These are phyloP conservation scores for Semibalanus balanoides DNA, from an alignment of 1,140 invertebrate genomes.

Conservation along the genomic window DNA sequence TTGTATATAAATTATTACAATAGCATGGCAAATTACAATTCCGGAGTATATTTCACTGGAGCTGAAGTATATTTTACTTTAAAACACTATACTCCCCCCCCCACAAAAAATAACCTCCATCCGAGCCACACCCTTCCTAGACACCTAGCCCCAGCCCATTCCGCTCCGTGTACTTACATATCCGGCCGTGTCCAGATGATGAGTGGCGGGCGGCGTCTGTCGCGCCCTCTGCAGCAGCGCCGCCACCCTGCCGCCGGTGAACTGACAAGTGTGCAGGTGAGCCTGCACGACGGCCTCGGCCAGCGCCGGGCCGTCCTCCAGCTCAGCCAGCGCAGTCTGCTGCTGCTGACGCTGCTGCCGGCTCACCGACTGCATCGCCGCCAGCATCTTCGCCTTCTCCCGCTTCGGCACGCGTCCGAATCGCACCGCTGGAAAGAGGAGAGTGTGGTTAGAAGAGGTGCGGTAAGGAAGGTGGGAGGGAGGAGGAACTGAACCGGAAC, in stretches of 20 bases:
- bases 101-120: too few relatives aligned
- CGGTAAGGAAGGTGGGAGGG: too few relatives aligned
- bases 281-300: slow-evolving; percentile 73
- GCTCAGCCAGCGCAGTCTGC: slow-evolving; percentile 68
- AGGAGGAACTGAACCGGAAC: too few relatives aligned
- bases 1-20: too few relatives aligned
- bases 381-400: slow-evolving; percentile 95
- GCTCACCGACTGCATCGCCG: slow-evolving; percentile 92
- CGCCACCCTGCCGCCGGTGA: slow-evolving; percentile 81
- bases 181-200: too few relatives aligned
- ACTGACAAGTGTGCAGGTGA: slow-evolving; percentile 88
- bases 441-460: too few relatives aligned
- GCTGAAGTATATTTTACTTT: too few relatives aligned
- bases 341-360: slow-evolving; percentile 68
- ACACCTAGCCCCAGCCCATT: too few relatives aligned
- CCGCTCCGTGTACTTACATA: not conserved
- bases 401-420: slow-evolving; percentile 98
- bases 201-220: not conserved
- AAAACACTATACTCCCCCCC: too few relatives aligned
- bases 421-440: slow-evolving; percentile 68
- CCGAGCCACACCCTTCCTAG: too few relatives aligned
- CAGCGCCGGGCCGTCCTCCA: slow-evolving; percentile 77
- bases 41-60: too few relatives aligned
- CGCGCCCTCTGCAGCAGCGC: slow-evolving; percentile 62
- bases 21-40: too few relatives aligned